phyloP scores from a whole-genome alignment of 2,888 invertebrate genomes.

The Spodoptera exigua region DNA sequence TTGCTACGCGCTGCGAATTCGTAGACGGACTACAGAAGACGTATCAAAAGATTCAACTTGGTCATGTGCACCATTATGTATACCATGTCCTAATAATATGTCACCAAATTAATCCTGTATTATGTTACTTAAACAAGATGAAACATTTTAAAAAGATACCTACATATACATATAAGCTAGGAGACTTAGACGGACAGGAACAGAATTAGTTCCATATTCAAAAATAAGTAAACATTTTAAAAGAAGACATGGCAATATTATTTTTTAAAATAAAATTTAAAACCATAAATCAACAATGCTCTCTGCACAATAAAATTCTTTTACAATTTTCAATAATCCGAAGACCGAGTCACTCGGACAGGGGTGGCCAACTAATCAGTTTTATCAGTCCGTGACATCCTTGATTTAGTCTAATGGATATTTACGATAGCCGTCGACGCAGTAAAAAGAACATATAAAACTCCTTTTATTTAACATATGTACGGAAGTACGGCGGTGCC shows the following conservation, averaged over 20 bases:
- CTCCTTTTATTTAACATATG: constrained; percentile 57
- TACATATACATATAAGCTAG: too few species aligned
- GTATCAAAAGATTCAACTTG: not conserved
- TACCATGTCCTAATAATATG: too few species aligned
- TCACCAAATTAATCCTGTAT: too few species aligned
- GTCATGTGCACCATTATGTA: too few species aligned
- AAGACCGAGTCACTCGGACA: constrained; percentile 3
- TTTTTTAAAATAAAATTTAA: too few species aligned
- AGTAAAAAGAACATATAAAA: constrained; percentile 57
- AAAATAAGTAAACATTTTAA: too few species aligned
- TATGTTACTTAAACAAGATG: too few species aligned
- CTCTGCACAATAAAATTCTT: not conserved
- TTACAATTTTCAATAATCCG: not conserved
- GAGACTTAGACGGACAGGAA: too few species aligned
- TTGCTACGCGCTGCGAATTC: constrained; percentile 32
- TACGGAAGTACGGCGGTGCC: constrained; percentile 30
- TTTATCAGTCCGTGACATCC: constrained; percentile 37
- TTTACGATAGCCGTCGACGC: constrained; percentile 50
- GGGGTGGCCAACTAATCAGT: constrained; percentile 35
- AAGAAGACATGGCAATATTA: too few species aligned
- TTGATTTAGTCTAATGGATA: constrained; percentile 57
- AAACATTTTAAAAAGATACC: too few species aligned
- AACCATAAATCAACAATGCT: too few species aligned
- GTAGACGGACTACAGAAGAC: constrained; percentile 16
- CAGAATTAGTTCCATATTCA: too few species aligned